phyloP scores from a whole-genome alignment of 2,797 vertebrate genomes.

The Amblyopsis hoosieri region DNA sequence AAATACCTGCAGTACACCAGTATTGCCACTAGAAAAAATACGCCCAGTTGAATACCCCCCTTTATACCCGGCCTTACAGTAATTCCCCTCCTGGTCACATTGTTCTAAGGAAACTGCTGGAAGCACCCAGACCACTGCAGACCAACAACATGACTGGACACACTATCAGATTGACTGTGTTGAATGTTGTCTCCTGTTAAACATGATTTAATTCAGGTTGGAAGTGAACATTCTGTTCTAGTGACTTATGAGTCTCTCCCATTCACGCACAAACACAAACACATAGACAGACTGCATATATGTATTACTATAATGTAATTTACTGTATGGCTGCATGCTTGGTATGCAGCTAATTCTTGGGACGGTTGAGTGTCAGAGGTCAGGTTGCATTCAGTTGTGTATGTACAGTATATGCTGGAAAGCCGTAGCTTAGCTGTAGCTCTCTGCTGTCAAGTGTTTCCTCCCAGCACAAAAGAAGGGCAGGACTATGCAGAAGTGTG shows the following conservation, averaged over 20 bases:
- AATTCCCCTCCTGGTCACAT: slow-evolving; percentile 76
- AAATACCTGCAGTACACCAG: too few species aligned
- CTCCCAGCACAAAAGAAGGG: not conserved
- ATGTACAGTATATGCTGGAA: too few species aligned
- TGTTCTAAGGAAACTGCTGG: slow-evolving; percentile 64
- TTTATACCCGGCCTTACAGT: slow-evolving; percentile 61
- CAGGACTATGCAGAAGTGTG: not conserved
- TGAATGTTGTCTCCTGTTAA: slow-evolving; percentile 35
- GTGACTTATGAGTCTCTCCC: slow-evolving; percentile 9
- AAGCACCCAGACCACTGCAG: slow-evolving; percentile 48
- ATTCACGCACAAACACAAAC: not conserved
- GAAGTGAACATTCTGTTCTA: slow-evolving; percentile 44
- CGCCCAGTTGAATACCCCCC: not conserved
- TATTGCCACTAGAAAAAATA: too few species aligned
- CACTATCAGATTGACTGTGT: slow-evolving; percentile 50
- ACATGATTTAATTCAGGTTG: slow-evolving; percentile 22
- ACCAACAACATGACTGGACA: slow-evolving; percentile 63
- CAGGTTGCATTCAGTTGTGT: slow-evolving; percentile 12
- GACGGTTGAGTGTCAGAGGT: not conserved
- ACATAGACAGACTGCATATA: not conserved
- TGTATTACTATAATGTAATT: not conserved
- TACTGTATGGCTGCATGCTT: not conserved
- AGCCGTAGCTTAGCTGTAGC: not conserved
- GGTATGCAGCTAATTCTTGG: not conserved
- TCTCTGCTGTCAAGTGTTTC: not conserved